Evolutionary conservation across 2,888 invertebrate genomes (phyloP).

Genomic region (Bellardia bayeri): DNA sequence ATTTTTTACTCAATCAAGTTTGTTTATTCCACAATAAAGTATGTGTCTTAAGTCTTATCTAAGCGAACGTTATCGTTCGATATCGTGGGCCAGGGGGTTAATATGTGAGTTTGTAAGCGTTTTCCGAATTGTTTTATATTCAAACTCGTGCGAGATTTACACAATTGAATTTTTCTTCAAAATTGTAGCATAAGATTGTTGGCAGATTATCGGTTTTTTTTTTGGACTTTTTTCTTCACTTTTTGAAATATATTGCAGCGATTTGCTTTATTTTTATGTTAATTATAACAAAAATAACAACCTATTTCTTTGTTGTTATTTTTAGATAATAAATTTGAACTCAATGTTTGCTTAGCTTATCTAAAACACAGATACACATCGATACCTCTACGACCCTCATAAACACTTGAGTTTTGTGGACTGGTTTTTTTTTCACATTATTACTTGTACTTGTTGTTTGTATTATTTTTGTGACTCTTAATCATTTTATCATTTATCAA

Average conservation of each 20-base stretch:
- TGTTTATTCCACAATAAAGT: too few species aligned
- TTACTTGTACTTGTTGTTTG: neutral
- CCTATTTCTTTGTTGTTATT: neutral
- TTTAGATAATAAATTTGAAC: neutral
- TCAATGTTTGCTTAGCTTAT: slow-evolving; percentile 22
- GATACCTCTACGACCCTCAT: neutral
- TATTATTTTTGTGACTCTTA: neutral
- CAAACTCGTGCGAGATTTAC: too few species aligned
- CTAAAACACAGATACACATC: slow-evolving; percentile 6
- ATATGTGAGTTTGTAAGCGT: too few species aligned
- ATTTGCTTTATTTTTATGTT: slow-evolving; percentile 5
- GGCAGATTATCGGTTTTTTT: too few species aligned
- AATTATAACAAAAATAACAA: neutral
- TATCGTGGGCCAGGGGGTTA: too few species aligned
- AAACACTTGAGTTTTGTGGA: neutral
- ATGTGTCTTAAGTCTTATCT: too few species aligned
- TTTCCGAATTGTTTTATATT: too few species aligned
- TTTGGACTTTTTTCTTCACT: too few species aligned
- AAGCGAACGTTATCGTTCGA: too few species aligned
- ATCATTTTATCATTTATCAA: slow-evolving; percentile 1
- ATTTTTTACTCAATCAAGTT: too few species aligned
- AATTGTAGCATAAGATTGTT: too few species aligned
- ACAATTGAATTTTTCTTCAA: too few species aligned
- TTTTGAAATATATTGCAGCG: neutral
- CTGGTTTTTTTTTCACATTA: neutral